phyloP scores from a whole-genome alignment of 2,113 vertebrate species.

The Rhagologus leucostigma region DNA sequence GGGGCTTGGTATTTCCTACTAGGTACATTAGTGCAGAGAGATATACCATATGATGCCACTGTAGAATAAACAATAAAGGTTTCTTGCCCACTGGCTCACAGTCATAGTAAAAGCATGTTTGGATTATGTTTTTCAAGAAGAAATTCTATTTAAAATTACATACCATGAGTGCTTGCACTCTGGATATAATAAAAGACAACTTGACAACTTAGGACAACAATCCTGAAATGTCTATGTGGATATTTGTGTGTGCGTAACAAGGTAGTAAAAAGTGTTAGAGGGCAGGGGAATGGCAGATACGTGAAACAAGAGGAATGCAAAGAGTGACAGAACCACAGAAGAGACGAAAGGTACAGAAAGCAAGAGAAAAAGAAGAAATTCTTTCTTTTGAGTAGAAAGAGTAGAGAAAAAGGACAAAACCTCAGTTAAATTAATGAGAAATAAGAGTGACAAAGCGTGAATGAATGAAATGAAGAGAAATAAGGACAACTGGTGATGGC shows the following conservation, averaged over 20 bases:
- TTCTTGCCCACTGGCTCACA: background rate
- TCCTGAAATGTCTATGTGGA: background rate
- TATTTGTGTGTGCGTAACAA: background rate
- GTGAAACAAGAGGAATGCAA: background rate
- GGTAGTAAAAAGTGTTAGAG: background rate
- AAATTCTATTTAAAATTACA: background rate
- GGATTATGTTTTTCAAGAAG: background rate
- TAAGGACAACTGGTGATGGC: background rate
- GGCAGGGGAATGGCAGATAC: background rate
- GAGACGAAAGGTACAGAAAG: background rate
- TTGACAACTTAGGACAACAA: background rate
- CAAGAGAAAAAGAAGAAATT: background rate
- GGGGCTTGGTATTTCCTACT: background rate
- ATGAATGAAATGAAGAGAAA: background rate
- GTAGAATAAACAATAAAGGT: background rate
- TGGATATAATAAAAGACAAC: background rate
- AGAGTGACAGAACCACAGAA: background rate
- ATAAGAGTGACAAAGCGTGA: background rate
- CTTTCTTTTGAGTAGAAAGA: background rate
- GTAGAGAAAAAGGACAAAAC: background rate
- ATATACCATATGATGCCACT: background rate
- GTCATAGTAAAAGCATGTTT: background rate
- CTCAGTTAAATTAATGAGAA: fast-evolving
- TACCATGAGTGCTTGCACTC: background rate
- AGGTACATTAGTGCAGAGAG: background rate